Conservation (phyloP, 2,797 vertebrate genomes). For the Thaleichthys pacificus region DNA sequence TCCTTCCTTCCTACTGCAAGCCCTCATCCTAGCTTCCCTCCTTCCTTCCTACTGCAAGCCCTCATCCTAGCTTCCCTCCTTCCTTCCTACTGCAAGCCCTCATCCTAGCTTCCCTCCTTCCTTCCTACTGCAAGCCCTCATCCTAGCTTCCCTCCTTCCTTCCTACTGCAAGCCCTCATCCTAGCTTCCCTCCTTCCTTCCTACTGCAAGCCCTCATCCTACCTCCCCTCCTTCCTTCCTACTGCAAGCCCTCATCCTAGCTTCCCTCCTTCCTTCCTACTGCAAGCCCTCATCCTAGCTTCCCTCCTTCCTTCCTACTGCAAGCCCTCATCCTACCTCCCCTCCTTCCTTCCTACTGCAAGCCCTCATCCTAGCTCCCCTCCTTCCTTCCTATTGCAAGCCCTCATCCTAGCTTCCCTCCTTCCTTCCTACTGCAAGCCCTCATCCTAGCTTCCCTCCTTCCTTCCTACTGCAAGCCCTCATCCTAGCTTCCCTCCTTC, state of each 20-base stretch:
- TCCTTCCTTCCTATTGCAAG: neutral
- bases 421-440: neutral
- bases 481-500: neutral
- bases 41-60: too few species aligned
- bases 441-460: too few species aligned
- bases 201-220: neutral
- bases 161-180: neutral
- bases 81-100: slow-evolving; percentile 2
- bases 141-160: too few species aligned
- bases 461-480: neutral
- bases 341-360: too few species aligned
- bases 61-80: neutral
- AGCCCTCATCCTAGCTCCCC: neutral
- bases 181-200: neutral
- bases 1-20: too few species aligned
- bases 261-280: neutral
- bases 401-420: neutral
- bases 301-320: too few species aligned
- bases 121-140: neutral
- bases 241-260: neutral
- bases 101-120: neutral
- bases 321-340: neutral
- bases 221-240: neutral
- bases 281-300: neutral
- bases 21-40: neutral